Percentiles rank a stretch among this genome's conserved stretches.
Conservation (phyloP, 2,888 invertebrate species). For the Tigriopus californicus region DNA sequence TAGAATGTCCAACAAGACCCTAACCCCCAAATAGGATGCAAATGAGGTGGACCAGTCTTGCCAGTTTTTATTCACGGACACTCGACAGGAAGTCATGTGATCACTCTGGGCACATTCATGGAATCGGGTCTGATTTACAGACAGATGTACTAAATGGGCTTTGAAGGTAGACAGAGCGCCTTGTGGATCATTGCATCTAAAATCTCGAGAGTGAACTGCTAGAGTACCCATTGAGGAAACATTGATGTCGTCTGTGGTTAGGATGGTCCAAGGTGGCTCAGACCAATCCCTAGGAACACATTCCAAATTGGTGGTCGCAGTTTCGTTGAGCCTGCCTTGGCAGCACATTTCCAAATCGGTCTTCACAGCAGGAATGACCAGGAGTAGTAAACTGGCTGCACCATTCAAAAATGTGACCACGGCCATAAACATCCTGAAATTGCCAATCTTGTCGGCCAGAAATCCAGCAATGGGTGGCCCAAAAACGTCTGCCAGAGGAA, state of each 20-base stretch:
- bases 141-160: not conserved
- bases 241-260: no score
- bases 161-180: not conserved
- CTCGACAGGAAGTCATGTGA: no score
- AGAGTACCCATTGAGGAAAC: no score
- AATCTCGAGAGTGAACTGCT: no score
- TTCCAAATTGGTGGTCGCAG: no score
- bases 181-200: no score
- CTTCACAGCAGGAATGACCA: not conserved
- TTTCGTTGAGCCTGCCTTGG: no score
- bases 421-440: conserved; percentile 34
- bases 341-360: no score
- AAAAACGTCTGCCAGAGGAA: conserved; percentile 52
- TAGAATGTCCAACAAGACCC: not conserved
- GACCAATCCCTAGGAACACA: no score
- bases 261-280: no score
- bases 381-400: not conserved
- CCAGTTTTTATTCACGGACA: not conserved
- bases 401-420: not conserved
- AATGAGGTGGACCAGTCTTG: not conserved
- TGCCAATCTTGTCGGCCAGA: conserved; percentile 57
- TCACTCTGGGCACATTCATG: no score
- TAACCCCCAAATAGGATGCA: not conserved
- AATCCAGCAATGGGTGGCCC: conserved; percentile 58
- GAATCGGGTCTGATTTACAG: no score